These are phyloP conservation scores for Penaeus monodon DNA, from an alignment of 2,888 invertebrate species.

Conservation along the genomic window DNA sequence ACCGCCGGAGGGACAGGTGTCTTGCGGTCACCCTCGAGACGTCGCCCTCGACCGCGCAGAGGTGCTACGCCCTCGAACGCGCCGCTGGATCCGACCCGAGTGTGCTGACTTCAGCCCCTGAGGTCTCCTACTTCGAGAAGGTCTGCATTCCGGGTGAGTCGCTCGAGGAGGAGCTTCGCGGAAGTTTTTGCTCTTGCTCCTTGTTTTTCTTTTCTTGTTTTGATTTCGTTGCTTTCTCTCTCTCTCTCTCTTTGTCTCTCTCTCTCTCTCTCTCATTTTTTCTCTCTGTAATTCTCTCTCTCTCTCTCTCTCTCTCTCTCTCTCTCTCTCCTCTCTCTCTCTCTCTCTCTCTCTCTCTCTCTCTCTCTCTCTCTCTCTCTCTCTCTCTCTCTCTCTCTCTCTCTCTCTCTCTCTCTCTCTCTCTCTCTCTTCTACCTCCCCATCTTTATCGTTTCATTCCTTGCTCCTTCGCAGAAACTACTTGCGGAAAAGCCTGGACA, in stretches of 20 bases:
- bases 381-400: neutral
- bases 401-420: neutral
- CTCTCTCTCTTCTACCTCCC: neutral
- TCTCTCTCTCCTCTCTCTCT: too few relatives aligned
- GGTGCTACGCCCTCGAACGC: constrained; percentile 70
- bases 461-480: constrained; percentile 47
- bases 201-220: neutral
- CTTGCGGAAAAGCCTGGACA: constrained; percentile 71
- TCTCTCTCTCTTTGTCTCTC: neutral
- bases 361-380: neutral
- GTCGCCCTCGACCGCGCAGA: constrained; percentile 68
- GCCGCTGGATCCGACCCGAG: constrained; percentile 69
- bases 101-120: constrained; percentile 69
- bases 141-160: constrained; percentile 70
- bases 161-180: neutral
- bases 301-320: too few relatives aligned
- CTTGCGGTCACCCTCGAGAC: constrained; percentile 69
- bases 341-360: neutral
- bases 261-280: too few relatives aligned
- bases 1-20: constrained; percentile 69
- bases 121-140: constrained; percentile 71
- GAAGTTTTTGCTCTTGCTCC: neutral
- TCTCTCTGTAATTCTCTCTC: too few relatives aligned
- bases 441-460: neutral
- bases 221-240: neutral